phyloP scores from a whole-genome alignment of 23 tunicate genomes.

The Clavelina lepadiformis region DNA sequence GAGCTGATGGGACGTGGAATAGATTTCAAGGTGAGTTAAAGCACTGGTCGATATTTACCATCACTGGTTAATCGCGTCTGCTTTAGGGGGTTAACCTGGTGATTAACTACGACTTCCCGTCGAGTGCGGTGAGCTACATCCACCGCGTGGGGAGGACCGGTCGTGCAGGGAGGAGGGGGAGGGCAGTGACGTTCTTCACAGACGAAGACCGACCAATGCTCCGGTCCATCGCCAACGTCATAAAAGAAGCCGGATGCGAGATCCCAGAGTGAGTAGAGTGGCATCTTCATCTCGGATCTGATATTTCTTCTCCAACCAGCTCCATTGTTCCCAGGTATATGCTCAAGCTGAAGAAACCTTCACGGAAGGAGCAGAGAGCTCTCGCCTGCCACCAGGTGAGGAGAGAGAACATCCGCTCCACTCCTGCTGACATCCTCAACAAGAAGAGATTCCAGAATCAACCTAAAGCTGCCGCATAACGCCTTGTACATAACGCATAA shows the following conservation, averaged over 20 bases:
- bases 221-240: constrained; percentile 79
- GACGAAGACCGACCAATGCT: constrained; percentile 76
- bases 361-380: constrained; percentile 28
- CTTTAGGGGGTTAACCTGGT: constrained; percentile 68
- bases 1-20: constrained; percentile 89
- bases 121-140: constrained; percentile 77
- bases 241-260: constrained; percentile 75
- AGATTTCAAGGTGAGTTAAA: constrained; percentile 56
- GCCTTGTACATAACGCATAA: no score
- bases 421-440: constrained; percentile 36
- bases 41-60: background rate
- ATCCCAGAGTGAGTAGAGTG: constrained; percentile 56
- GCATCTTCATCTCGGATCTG: background rate
- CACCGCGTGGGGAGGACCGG: constrained; percentile 98
- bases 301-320: background rate
- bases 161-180: constrained; percentile 76
- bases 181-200: constrained; percentile 84
- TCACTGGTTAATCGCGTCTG: background rate
- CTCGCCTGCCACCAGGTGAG: constrained; percentile 29
- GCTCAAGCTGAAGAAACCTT: constrained; percentile 52
- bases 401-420: constrained; percentile 60
- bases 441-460: no score
- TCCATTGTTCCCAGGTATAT: constrained; percentile 28
- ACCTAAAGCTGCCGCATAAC: no score
- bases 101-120: constrained; percentile 87